These are phyloP conservation scores for Mus spicilegus DNA, from an alignment of 2,113 vertebrate genomes.

Conservation along the genomic window DNA sequence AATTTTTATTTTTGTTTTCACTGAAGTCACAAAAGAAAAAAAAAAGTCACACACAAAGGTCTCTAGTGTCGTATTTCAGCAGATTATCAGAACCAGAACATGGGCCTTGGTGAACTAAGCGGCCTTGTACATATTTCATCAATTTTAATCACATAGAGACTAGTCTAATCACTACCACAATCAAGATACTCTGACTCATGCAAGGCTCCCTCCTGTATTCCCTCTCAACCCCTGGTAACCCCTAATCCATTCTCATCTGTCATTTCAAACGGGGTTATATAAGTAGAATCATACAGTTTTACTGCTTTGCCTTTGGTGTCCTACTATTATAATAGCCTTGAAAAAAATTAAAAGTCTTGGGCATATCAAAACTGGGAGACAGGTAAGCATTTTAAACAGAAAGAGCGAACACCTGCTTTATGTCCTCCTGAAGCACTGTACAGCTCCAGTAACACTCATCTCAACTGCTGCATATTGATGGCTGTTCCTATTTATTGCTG, in stretches of 20 bases:
- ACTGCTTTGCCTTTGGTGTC: neutral
- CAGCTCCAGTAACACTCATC: neutral
- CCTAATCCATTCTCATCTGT: slow-evolving; percentile 14
- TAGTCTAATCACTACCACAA: neutral
- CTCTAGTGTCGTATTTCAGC: neutral
- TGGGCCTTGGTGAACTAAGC: neutral
- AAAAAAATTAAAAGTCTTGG: neutral
- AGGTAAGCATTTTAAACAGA: neutral
- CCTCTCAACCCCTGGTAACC: neutral
- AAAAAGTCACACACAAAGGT: neutral
- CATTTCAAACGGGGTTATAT: neutral
- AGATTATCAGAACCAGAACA: neutral
- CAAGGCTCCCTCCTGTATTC: neutral
- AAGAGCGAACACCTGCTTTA: no score
- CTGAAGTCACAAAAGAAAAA: neutral
- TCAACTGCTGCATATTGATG: neutral
- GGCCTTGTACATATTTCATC: neutral
- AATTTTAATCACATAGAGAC: neutral
- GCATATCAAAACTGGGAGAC: no score
- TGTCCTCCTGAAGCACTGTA: neutral
- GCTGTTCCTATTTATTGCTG: neutral
- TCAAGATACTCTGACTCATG: neutral
- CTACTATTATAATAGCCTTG: neutral
- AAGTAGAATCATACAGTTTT: neutral
- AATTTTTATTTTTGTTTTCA: neutral